These are phyloP conservation scores for Lagopus leucura DNA, from an alignment of 2,113 vertebrate species.

Conservation along the genomic window DNA sequence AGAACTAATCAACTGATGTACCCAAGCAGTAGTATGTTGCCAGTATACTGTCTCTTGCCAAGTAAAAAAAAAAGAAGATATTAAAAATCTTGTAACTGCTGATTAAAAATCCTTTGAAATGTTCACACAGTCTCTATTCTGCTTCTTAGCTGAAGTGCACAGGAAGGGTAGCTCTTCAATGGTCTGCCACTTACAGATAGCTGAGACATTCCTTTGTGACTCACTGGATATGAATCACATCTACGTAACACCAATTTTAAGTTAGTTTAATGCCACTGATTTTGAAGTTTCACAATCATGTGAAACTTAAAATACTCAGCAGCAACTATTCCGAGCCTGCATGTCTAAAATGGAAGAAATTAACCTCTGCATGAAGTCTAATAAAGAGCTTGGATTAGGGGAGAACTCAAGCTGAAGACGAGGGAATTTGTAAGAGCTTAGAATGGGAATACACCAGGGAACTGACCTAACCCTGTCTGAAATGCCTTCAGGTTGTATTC, in stretches of 20 bases:
- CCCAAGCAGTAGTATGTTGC: background rate
- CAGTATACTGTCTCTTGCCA: background rate
- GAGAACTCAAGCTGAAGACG: background rate
- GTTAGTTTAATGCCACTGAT: slow-evolving; percentile 25
- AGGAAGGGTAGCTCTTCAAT: background rate
- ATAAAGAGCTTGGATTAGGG: background rate
- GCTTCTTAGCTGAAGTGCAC: background rate
- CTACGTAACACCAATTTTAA: slow-evolving; percentile 16
- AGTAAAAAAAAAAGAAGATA: background rate
- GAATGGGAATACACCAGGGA: background rate
- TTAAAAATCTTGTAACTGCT: background rate
- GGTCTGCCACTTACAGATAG: background rate
- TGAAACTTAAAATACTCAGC: background rate
- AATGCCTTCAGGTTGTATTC: background rate
- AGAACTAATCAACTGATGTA: background rate
- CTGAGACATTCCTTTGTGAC: slow-evolving; percentile 48
- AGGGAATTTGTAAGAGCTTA: background rate
- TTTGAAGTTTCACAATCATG: slow-evolving; percentile 19
- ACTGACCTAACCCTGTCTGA: background rate
- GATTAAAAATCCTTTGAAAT: slow-evolving; percentile 32
- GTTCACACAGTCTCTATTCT: background rate
- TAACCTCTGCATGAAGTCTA: background rate
- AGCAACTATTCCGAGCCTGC: background rate
- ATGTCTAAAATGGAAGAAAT: slow-evolving; percentile 25
- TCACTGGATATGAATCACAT: slow-evolving; percentile 49